These are phyloP conservation scores for Edolisoma coerulescens DNA, from an alignment of 2,113 vertebrate genomes.

Conservation along the genomic window DNA sequence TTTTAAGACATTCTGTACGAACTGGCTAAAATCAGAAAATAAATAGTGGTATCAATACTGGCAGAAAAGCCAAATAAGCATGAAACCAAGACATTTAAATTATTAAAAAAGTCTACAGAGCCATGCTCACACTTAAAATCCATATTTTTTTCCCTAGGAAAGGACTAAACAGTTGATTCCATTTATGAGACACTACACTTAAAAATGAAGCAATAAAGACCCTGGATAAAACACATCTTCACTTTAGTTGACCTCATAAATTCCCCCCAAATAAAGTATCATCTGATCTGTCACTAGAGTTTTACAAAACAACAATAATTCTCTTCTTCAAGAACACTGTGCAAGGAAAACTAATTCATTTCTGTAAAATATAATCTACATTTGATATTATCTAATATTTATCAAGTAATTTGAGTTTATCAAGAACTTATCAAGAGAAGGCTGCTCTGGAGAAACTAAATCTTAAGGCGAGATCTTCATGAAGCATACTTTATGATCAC, in stretches of 20 bases:
- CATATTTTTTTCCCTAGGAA: background rate
- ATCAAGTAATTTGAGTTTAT: background rate
- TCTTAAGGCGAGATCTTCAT: background rate
- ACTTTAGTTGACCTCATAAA: background rate
- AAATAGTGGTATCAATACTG: background rate
- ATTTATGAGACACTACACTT: conserved; percentile 11
- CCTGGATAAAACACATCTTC: background rate
- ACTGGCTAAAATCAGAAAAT: background rate
- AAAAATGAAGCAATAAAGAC: background rate
- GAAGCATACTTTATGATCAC: background rate
- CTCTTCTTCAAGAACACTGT: background rate
- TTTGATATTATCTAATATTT: background rate
- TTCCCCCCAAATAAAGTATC: background rate
- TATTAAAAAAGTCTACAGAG: background rate
- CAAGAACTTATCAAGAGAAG: background rate
- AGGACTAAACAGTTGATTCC: background rate
- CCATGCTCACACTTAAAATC: background rate
- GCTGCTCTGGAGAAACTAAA: background rate
- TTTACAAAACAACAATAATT: background rate
- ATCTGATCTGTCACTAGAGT: background rate
- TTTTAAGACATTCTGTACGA: background rate
- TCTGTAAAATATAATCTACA: background rate
- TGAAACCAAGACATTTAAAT: background rate
- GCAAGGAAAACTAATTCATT: background rate
- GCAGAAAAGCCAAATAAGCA: conserved; percentile 6